Percentiles rank a stretch among this genome's conserved stretches.
Evolutionary conservation across 2,888 invertebrate genomes (phyloP).

Genomic region (Drosophila gaucha): DNA sequence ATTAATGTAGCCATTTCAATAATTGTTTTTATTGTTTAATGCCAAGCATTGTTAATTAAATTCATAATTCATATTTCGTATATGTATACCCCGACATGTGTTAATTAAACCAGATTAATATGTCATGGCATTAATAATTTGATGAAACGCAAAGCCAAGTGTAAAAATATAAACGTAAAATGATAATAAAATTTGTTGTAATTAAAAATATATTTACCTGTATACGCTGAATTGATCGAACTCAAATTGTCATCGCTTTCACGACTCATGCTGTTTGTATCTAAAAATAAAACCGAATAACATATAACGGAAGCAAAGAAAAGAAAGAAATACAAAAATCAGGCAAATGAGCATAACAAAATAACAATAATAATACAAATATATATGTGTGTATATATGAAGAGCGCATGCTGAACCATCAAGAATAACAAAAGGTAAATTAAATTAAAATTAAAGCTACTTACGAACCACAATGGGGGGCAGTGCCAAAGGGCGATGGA

Average conservation of each 20-base stretch:
- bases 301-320: slow-evolving; percentile 52
- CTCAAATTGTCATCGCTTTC: slow-evolving; percentile 84
- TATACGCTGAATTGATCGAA: slow-evolving; percentile 82
- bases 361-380: slow-evolving; percentile 39
- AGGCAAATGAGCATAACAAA: slow-evolving; percentile 49
- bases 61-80: too few species aligned
- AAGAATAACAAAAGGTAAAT: slow-evolving; percentile 31
- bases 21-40: not conserved
- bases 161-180: slow-evolving; percentile 35
- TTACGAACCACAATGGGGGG: slow-evolving; percentile 42
- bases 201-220: slow-evolving; percentile 73
- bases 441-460: slow-evolving; percentile 61
- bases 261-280: slow-evolving; percentile 83
- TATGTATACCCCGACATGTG: slow-evolving; percentile 7
- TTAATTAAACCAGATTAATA: slow-evolving; percentile 31
- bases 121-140: slow-evolving; percentile 15
- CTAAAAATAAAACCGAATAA: slow-evolving; percentile 70
- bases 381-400: slow-evolving; percentile 1
- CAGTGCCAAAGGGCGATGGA: slow-evolving; percentile 35
- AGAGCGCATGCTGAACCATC: slow-evolving; percentile 46
- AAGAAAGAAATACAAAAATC: slow-evolving; percentile 36
- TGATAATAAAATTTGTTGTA: slow-evolving; percentile 22
- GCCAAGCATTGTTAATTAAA: too few species aligned
- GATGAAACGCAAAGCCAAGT: slow-evolving; percentile 49
- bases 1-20: not conserved